A percentile compares a stretch with the other conserved stretches of the same genome.
These are phyloP conservation scores for Nesidiocoris tenuis DNA, from an alignment of 2,888 invertebrate genomes.

Conservation along the genomic window DNA sequence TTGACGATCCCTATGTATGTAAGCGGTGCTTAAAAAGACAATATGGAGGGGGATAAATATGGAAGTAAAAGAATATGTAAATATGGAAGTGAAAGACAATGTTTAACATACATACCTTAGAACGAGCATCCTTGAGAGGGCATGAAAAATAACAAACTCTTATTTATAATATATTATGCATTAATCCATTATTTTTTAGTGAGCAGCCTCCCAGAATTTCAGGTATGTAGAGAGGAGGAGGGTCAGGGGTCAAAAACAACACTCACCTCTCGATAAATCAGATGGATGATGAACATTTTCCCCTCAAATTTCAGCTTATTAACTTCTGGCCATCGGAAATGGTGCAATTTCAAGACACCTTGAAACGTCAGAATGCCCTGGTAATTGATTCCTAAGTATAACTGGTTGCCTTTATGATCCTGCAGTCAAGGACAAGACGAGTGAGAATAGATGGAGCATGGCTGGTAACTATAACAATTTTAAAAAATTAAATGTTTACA, in stretches of 20 bases:
- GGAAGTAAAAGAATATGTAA: too few relatives aligned
- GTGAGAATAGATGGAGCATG: neutral
- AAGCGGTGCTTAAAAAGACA: too few relatives aligned
- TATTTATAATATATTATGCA: slow-evolving; percentile 5
- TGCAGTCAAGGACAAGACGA: slow-evolving; percentile 54
- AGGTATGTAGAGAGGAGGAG: too few relatives aligned
- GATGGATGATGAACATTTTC: slow-evolving; percentile 94
- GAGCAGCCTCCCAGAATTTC: too few relatives aligned
- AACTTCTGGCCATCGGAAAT: slow-evolving; percentile 94
- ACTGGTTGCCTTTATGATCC: slow-evolving; percentile 89
- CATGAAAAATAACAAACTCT: slow-evolving; percentile 11
- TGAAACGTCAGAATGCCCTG: slow-evolving; percentile 93
- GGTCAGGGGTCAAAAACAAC: too few relatives aligned
- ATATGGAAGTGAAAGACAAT: too few relatives aligned
- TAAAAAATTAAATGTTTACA: slow-evolving; percentile 44
- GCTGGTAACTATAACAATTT: neutral
- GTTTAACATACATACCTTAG: slow-evolving; percentile 45
- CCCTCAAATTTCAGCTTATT: slow-evolving; percentile 96
- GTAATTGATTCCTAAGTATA: slow-evolving; percentile 93
- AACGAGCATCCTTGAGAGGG: slow-evolving; percentile 42
- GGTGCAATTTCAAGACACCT: slow-evolving; percentile 87
- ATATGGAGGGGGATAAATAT: too few relatives aligned
- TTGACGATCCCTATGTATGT: too few relatives aligned
- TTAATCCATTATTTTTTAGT: too few relatives aligned
- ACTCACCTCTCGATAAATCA: slow-evolving; percentile 84